Evolutionary conservation across 2,797 vertebrate species (phyloP), one percentile per base, ranked within the genome.

Genomic region (Poeciliopsis infans): DNA sequence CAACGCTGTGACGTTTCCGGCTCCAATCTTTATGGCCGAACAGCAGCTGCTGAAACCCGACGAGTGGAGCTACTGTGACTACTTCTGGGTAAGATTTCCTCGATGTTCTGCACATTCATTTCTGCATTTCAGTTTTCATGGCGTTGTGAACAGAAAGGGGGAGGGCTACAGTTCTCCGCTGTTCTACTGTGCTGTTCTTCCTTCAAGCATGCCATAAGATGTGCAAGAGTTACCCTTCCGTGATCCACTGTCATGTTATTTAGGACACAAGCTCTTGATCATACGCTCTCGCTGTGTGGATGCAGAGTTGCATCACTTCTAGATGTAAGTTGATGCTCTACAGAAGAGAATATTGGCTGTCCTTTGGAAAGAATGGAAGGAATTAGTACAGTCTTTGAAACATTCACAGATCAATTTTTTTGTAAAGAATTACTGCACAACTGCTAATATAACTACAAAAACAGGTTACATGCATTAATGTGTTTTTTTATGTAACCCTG

Each of bases 41-140:
- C 98, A 99, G 86, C 98, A 98, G 93, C 96, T 99, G 86, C 95
- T 99, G 88, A 99, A 99, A 82, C 98, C 98, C 5, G 94, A 94
- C 0, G 98, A 99, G 83, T 99, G 98, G 98, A 99, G 98, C 95
- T 99, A 99, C 95, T 99, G 98, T n/a, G 98, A 99, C 94, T 99
- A 97, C 93, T 99, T 99, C 91, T 99, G 98, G 98, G 98, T 99
- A 96, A 96, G 81, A 68, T 70, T 59, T 66, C 61, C 53, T 71
- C 41, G 2, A 43, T 36, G 33, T 10, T 36, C 59, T 64, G 16
- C 18, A 64, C 31, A 7, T 64, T 28, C 31, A 64, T 20, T 33
- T 8, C 59, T 18, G 31, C 31, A 64, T 2, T 33, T 69, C 39
- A 43, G 39, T 43, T 43, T 43, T 69, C 20, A 43, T 13, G 5